Percentiles rank a stretch among this genome's conserved stretches.
These are phyloP conservation scores for Vicugna pacos DNA, from an alignment of 2,113 vertebrate species.

Conservation along the genomic window DNA sequence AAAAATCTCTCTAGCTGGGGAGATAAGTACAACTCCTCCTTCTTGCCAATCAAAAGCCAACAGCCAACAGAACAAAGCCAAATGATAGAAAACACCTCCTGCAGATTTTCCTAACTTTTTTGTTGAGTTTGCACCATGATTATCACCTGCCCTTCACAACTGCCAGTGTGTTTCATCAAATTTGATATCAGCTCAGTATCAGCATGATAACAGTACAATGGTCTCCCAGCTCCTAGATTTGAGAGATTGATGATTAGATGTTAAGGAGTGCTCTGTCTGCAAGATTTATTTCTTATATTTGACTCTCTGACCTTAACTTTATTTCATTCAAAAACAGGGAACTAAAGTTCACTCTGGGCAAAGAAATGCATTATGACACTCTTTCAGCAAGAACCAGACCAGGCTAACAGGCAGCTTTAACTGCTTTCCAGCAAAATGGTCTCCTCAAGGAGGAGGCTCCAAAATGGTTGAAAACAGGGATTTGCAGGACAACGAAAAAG, in stretches of 20 bases:
- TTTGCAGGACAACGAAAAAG: background rate
- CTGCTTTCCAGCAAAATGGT: slow-evolving; percentile 56
- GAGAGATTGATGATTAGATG: background rate
- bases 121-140: slow-evolving; percentile 15
- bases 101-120: background rate
- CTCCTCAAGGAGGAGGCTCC: background rate
- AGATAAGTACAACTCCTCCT: background rate
- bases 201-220: background rate
- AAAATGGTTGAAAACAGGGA: background rate
- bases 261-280: background rate
- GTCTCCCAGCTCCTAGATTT: background rate
- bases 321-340: slow-evolving; percentile 31
- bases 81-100: slow-evolving; percentile 46
- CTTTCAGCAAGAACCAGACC: background rate
- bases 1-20: background rate
- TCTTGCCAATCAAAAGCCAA: background rate
- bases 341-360: background rate
- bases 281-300: background rate
- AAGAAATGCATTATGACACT: background rate
- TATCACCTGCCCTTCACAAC: slow-evolving; percentile 26
- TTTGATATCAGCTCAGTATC: background rate
- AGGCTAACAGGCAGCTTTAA: background rate
- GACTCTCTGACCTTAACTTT: slow-evolving; percentile 46
- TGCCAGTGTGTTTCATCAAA: background rate
- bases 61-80: background rate